Base-by-base conservation (phyloP, 1,140 invertebrate species). In the Papilio polytes region DNA sequence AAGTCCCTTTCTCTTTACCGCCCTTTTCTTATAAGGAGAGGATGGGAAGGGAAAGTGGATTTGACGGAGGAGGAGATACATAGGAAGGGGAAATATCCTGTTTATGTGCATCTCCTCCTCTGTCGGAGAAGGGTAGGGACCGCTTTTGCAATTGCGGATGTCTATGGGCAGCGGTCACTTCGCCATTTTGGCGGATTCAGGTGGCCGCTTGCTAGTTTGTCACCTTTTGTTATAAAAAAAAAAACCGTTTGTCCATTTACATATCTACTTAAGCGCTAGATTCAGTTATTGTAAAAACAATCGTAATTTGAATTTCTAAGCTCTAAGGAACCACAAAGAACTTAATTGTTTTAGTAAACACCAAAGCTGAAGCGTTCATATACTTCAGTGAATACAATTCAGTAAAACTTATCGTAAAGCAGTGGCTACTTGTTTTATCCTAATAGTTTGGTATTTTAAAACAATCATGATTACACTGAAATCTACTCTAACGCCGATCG, bases 401-500 rank as follows among this genome's bases (percentile, higher is more conserved):
- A 36, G 13, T 70, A 70, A 31, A 13, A 7, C 13, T 66, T 31
- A 15, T 31, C 0, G 26, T 66, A 3, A 66, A 26, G 3, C 7
- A n/a, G 18, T n/a, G n/a, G 36, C 22, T 6, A 31, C 63, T 26
- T 26, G 12, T 9, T 31, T 36, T 7, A 6, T 70, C 13, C 22
- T 70, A 3, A 63, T 59, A 31, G 13, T 15, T 70, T 31, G 3
- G 4, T 66, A 31, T 66, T 26, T 26, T 20, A 66, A 31, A 31
- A 31, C 10, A 31, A 13, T 51, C 78, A 86, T 82, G 81, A 86
- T 92, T 81, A 36, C 87, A 59, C 26, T 80, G 44, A 76, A 80
- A 46, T 63, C 80, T 44, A 46, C 66, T 59, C 31, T 86, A 51
- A 78, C 85, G 22, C 83, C 89, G 3, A 82, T 93, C 13, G 89